These are phyloP conservation scores for Drosophila suboccidentalis DNA, from an alignment of 2,888 invertebrate species.

Conservation along the genomic window DNA sequence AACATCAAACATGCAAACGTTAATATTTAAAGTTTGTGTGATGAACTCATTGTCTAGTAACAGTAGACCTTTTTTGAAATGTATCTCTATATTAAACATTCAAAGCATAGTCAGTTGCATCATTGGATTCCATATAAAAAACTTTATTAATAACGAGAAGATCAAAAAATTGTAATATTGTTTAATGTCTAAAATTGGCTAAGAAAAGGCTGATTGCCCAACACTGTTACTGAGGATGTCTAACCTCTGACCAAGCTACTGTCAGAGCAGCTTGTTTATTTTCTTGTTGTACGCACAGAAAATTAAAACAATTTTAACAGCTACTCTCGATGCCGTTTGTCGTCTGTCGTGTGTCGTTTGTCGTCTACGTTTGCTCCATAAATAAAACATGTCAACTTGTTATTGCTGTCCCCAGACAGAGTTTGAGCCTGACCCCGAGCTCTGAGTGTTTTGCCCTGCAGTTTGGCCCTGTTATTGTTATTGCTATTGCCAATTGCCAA, in stretches of 20 bases:
- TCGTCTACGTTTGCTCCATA: conserved; percentile 73
- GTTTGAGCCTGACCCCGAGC: conserved; percentile 31
- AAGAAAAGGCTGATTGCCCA: conserved; percentile 33
- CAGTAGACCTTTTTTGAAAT: too few species aligned
- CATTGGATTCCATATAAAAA: too few species aligned
- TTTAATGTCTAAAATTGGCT: conserved; percentile 8
- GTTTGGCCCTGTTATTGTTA: conserved; percentile 59
- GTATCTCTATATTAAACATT: too few species aligned
- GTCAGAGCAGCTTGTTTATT: conserved; percentile 50
- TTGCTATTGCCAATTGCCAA: conserved; percentile 32
- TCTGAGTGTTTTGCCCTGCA: conserved; percentile 27
- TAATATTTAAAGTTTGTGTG: too few species aligned
- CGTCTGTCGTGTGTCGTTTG: conserved; percentile 52
- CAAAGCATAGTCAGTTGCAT: too few species aligned
- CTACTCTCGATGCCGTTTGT: conserved; percentile 62
- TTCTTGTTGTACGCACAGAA: conserved; percentile 60
- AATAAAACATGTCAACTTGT: conserved; percentile 83
- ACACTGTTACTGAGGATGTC: conserved; percentile 14
- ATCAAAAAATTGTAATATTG: background rate
- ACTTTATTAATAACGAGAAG: background rate
- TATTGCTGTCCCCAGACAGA: conserved; percentile 61
- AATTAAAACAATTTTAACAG: conserved; percentile 83
- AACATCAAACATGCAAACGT: too few species aligned
- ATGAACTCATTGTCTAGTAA: too few species aligned
- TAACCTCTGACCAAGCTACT: conserved; percentile 29